phyloP scores from a whole-genome alignment of 2,888 invertebrate genomes.

The Drosophila affinis region DNA sequence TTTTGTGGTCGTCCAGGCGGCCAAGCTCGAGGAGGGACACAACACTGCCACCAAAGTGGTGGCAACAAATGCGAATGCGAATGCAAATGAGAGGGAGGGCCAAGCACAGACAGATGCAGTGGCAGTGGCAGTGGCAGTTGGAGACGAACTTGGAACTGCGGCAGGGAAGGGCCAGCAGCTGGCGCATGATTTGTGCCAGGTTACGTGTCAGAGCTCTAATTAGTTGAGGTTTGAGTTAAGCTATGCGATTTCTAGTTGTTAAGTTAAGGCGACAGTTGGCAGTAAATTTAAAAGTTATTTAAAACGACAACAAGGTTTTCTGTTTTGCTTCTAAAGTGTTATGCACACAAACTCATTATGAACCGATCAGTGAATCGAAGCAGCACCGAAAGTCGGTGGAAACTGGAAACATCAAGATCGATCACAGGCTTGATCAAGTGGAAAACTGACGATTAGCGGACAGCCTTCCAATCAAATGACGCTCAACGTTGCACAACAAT shows the following conservation, averaged over 20 bases:
- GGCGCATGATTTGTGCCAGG: slow-evolving; percentile 63
- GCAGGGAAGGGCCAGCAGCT: slow-evolving; percentile 40
- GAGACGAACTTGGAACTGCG: not conserved
- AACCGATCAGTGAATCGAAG: not conserved
- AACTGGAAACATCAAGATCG: slow-evolving; percentile 15
- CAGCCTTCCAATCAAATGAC: not conserved
- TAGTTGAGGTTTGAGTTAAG: slow-evolving; percentile 43
- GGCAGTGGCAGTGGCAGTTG: slow-evolving; percentile 5
- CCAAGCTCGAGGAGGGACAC: slow-evolving; percentile 75
- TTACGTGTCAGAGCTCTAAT: slow-evolving; percentile 62
- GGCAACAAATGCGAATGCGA: not conserved
- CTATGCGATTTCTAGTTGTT: slow-evolving; percentile 9
- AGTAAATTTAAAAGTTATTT: slow-evolving; percentile 19
- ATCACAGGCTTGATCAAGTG: not conserved
- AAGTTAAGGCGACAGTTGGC: slow-evolving; percentile 15
- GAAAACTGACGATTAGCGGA: slow-evolving; percentile 15
- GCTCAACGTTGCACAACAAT: not conserved
- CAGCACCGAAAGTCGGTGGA: not conserved
- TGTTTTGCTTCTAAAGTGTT: too few relatives aligned
- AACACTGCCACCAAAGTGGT: not conserved
- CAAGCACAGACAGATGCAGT: slow-evolving; percentile 10
- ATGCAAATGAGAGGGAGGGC: slow-evolving; percentile 20
- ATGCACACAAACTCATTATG: not conserved
- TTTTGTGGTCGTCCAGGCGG: slow-evolving; percentile 84
- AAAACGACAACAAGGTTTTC: not conserved